Evolutionary conservation across 2,888 invertebrate genomes (phyloP), one percentile per base, ranked within the genome.

Genomic region (Barypeithes pellucidus): DNA sequence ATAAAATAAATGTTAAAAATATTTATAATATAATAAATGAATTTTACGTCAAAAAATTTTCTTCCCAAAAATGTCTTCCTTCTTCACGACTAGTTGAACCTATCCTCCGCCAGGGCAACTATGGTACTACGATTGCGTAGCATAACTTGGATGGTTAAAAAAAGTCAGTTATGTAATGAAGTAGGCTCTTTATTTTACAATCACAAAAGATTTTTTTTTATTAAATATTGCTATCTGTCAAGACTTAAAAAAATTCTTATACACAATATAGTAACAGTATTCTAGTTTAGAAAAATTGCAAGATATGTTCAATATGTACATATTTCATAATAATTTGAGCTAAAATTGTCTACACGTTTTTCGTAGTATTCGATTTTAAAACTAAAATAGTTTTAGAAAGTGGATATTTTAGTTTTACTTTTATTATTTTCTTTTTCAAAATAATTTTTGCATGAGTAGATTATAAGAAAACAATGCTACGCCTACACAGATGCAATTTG

Each of bases 201-300:
- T 86, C 86, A 86, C 86, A 85, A 85, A 85, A 63, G 82, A 82
- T 85, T 80, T 67, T 39, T 62, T 72, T 73, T 69, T 84, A 85
- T 85, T 85, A 85, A 85, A 86, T 86, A 86, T 86, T 86, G 86
- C 86, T 86, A 85, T 86, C 82, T 80, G 81, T 84, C 82, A 84
- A 85, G 85, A 85, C 82, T 86, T 84, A 85, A 86, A 85, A 84
- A 85, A 85, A 80, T 78, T 78, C 78, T 83, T 84, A 82, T 84
- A 84, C 83, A 84, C 82, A 84, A 82, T 84, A 84, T 84, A 84
- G 81, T 84, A 84, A 83, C 84, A 85, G 83, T 84, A 82, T 82
- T 82, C 83, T 84, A 83, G 81, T 80, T 84, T 85, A 85, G 84
- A 85, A 85, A 85, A 85, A 80, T 82, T 82, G 82, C 83, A 83